These are phyloP conservation scores for Marmota flaviventris DNA, from an alignment of 2,113 vertebrate genomes.

Conservation along the genomic window DNA sequence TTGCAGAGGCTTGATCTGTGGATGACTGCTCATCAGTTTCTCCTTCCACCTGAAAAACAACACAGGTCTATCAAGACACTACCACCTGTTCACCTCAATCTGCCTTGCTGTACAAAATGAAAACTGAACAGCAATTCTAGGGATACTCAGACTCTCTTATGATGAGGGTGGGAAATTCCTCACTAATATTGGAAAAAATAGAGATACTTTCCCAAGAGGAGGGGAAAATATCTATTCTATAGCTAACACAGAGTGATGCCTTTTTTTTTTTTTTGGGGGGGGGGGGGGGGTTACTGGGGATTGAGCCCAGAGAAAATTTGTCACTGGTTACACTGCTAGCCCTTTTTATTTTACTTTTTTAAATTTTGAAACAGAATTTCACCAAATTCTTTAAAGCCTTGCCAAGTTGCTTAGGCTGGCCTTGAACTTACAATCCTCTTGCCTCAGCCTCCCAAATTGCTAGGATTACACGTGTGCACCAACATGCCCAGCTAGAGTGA, in stretches of 20 bases:
- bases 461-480: too few species aligned
- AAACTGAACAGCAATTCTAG: neutral
- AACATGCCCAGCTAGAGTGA: too few species aligned
- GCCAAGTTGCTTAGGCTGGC: too few species aligned
- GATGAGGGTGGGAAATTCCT: neutral
- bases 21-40: conserved; percentile 94
- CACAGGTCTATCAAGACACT: neutral
- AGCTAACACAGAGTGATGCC: neutral
- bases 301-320: too few species aligned
- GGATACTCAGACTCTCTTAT: neutral
- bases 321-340: too few species aligned
- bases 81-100: neutral
- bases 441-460: too few species aligned
- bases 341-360: too few species aligned
- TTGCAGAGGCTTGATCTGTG: conserved; percentile 93
- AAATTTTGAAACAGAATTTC: too few species aligned
- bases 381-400: too few species aligned
- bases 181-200: neutral
- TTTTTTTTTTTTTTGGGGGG: neutral
- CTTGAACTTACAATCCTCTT: too few species aligned
- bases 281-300: too few species aligned
- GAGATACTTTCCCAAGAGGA: neutral
- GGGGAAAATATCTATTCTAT: neutral
- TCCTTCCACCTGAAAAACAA: conserved; percentile 91
- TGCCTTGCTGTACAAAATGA: neutral